Evolutionary conservation across 2,888 invertebrate genomes (phyloP).

Genomic region (Sisyra terminalis): DNA sequence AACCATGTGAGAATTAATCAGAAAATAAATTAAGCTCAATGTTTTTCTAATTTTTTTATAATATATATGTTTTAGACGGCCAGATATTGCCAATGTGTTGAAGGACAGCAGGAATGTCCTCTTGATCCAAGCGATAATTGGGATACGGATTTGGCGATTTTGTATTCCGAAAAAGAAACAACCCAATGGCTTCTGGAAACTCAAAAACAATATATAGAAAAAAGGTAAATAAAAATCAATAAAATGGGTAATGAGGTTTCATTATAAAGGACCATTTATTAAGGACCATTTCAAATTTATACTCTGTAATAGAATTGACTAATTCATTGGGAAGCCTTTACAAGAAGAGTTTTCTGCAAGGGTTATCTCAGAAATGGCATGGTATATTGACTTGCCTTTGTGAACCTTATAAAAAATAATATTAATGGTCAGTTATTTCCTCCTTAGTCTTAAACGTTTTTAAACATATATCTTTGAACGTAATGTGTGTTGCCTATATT

Average conservation of each 20-base stretch:
- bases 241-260: not conserved
- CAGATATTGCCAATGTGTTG: constrained; percentile 29
- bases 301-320: no score
- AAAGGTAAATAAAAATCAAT: constrained; percentile 24
- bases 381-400: no score
- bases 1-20: constrained; percentile 1
- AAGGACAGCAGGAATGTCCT: constrained; percentile 25
- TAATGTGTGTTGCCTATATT: no score
- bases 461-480: no score
- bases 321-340: no score
- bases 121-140: constrained; percentile 14
- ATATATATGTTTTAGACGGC: constrained; percentile 35
- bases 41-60: not conserved
- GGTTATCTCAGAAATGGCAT: no score
- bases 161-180: constrained; percentile 25
- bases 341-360: no score
- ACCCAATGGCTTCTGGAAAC: constrained; percentile 36
- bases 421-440: no score
- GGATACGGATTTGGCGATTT: constrained; percentile 20
- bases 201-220: constrained; percentile 34
- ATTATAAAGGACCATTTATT: not conserved
- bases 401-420: no score
- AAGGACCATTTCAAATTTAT: no score
- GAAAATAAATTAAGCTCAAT: not conserved
- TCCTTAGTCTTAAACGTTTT: no score